Evolutionary conservation across 2,113 vertebrate genomes (phyloP), one percentile per base, ranked within the genome.

Genomic region (Apteryx owenii): DNA sequence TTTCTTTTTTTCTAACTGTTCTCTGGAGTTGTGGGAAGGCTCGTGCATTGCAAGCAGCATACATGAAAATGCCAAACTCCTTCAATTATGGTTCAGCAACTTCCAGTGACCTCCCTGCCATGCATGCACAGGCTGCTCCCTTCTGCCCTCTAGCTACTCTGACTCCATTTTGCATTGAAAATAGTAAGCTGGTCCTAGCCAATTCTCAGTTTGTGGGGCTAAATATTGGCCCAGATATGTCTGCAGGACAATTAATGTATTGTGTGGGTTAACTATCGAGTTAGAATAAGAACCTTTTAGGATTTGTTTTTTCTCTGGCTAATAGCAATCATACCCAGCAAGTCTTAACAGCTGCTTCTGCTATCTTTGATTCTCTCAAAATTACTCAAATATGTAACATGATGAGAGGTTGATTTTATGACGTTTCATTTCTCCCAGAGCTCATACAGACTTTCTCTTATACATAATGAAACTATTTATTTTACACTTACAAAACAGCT

Each of bases 61-160:
- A 64, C 46, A 65, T 0, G 76, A 22, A 92, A 87, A 76, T 44
- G 60, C 4, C 58, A 33, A 75, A 5, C 31, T 68, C 65, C 83
- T 95, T 94, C 91, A 81, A 79, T 89, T 14, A 0, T 53, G 44
- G 56, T 91, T 93, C 91, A 94, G 19, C 56, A 71, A n/a, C 81
- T 89, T 69, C 48, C 89, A 92, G 0, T 91, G 87, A 72, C 89
- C 70, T 95, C 92, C 62, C 66, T 89, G 84, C 89, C 73, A 48
- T 23, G 65, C 48, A 1, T n/a, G n/a, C 46, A 28, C 69, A 84
- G 68, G 50, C 68, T 90, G 81, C 76, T 77, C 68, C 78, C 44
- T 62, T 33, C 75, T 90, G 75, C 58, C 68, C 82, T 94, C 79
- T 58, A 19, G 1, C 79, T 26, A 9, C 33, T 17, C 68, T 68